Conservation (phyloP, 2,888 invertebrate genomes). For the Volucella bombylans region DNA sequence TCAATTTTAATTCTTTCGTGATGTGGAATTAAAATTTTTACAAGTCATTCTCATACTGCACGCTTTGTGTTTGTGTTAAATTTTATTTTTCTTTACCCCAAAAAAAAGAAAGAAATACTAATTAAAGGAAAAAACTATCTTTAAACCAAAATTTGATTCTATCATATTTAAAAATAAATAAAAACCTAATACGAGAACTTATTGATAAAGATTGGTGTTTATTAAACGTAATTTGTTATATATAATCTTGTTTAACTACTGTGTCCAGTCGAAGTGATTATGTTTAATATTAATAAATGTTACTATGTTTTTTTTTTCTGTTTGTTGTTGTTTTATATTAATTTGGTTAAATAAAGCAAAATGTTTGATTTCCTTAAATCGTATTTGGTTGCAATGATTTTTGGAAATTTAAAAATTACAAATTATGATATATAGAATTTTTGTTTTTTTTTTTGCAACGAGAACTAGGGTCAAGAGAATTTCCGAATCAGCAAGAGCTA, state of each 20-base stretch:
- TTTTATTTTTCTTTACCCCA: slow-evolving; percentile 57
- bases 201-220: slow-evolving; percentile 74
- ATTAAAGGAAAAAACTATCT: slow-evolving; percentile 32
- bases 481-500: not conserved
- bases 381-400: slow-evolving; percentile 62
- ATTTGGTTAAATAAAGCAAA: slow-evolving; percentile 41
- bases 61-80: slow-evolving; percentile 79
- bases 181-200: slow-evolving; percentile 61
- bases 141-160: slow-evolving; percentile 45
- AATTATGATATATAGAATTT: not conserved
- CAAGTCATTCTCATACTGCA: slow-evolving; percentile 77
- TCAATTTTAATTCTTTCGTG: slow-evolving; percentile 47
- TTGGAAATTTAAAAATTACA: slow-evolving; percentile 27
- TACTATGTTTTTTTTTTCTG: slow-evolving; percentile 66
- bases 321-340: slow-evolving; percentile 68
- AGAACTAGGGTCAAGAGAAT: slow-evolving; percentile 20
- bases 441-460: slow-evolving; percentile 23
- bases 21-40: slow-evolving; percentile 57
- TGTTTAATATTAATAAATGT: slow-evolving; percentile 70
- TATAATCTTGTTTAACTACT: slow-evolving; percentile 71
- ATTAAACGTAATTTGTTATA: slow-evolving; percentile 68
- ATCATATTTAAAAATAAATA: slow-evolving; percentile 17
- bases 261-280: slow-evolving; percentile 74
- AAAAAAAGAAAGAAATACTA: slow-evolving; percentile 60
- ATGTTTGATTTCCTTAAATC: slow-evolving; percentile 39